Evolutionary conservation across 1,140 invertebrate species (phyloP).

Genomic region (Gonioctena quinquepunctata): DNA sequence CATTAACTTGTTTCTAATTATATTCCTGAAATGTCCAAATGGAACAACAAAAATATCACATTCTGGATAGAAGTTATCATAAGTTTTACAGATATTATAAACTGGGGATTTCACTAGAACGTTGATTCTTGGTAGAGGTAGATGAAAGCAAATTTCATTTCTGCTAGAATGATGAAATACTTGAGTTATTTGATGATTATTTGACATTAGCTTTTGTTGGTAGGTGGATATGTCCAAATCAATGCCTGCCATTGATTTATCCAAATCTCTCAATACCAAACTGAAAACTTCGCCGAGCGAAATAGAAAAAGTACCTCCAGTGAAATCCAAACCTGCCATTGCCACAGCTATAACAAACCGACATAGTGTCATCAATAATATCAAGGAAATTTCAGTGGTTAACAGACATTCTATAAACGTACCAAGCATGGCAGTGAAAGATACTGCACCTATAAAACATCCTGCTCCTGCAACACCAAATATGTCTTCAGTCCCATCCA

Average conservation of each 20-base stretch:
- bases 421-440: background rate
- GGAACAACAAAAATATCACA: too few species aligned
- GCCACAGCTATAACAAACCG: conserved; percentile 23
- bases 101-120: too few species aligned
- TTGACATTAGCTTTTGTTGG: too few species aligned
- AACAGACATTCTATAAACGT: background rate
- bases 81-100: too few species aligned
- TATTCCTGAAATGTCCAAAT: too few species aligned
- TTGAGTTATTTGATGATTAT: too few species aligned
- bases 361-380: background rate
- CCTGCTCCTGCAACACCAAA: background rate
- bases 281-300: conserved; percentile 45
- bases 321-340: conserved; percentile 34
- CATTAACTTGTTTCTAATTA: too few species aligned
- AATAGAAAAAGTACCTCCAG: conserved; percentile 32
- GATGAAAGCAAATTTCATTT: too few species aligned
- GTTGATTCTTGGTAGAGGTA: too few species aligned
- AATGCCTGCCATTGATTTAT: conserved; percentile 29
- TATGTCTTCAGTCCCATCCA: background rate
- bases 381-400: background rate
- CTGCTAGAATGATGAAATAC: too few species aligned
- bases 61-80: too few species aligned
- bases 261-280: conserved; percentile 27
- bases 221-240: conserved; percentile 29
- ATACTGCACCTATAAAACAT: background rate